A percentile compares a stretch with the other conserved stretches of the same genome.
These are phyloP conservation scores for Oscheius sp. DNA, from an alignment of 2,888 invertebrate genomes.

Conservation along the genomic window DNA sequence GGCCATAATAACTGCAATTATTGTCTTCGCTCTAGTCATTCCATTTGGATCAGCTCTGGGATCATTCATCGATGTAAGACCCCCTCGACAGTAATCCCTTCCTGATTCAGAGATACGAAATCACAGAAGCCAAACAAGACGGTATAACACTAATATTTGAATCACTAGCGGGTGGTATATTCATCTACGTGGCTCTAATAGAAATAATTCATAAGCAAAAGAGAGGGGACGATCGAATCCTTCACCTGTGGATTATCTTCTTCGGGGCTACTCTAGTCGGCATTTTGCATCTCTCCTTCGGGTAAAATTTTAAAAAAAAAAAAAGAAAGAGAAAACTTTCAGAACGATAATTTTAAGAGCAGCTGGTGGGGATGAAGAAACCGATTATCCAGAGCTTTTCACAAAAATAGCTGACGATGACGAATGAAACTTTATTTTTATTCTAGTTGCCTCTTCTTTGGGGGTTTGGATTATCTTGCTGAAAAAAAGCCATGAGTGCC, in stretches of 20 bases:
- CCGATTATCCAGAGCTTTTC: slow-evolving; percentile 9
- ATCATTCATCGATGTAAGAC: neutral
- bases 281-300: neutral
- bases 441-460: too few species aligned
- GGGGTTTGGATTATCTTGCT: too few species aligned
- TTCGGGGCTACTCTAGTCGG: neutral
- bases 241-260: neutral
- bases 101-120: neutral
- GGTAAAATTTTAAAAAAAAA: neutral
- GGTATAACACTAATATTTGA: neutral
- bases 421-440: too few species aligned
- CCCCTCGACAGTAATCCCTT: neutral
- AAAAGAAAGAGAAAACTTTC: neutral
- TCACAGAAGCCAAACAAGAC: neutral
- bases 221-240: neutral
- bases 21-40: neutral
- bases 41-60: slow-evolving; percentile 11
- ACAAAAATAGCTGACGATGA: too few species aligned
- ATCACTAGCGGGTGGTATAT: slow-evolving; percentile 8
- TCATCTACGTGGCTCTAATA: slow-evolving; percentile 7
- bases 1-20: slow-evolving; percentile 6
- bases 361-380: slow-evolving; percentile 20
- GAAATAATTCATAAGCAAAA: neutral
- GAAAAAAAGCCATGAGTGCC: too few species aligned
- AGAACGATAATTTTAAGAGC: slow-evolving; percentile 13